Base-by-base conservation (phyloP, 2,113 vertebrate species). In the Cnemophilus loriae region DNA sequence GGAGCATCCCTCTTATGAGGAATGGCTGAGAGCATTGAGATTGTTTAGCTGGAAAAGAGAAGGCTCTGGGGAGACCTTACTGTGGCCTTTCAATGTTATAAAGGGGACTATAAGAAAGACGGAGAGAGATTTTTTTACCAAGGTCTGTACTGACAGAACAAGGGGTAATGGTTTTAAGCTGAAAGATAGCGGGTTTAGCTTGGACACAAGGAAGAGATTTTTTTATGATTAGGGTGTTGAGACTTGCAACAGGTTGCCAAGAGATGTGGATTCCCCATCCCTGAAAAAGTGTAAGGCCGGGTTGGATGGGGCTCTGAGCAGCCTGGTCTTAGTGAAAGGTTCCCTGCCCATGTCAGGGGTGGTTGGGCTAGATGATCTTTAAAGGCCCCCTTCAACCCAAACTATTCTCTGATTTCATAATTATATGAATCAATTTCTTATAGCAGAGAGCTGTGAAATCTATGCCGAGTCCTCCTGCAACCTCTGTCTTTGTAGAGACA, bases 401-500 rank as follows among this genome's bases (percentile, higher is more conserved):
- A 57, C 20, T 26, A 16, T 76, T 77, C 37, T 47, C n/a, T 47
- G 27, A 73, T 84, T 65, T 41, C 42, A 35, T 49, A 55, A 81
- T 87, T 44, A 64, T 41, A 41, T 57, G 27, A 78, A 86, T 84
- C 44, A 28, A 59, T 75, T 53, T 92, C 64, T 86, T 69, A 79
- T 32, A 77, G 52, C 11, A 19, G 71, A 91, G 41, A 33, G 26
- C 53, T 87, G 22, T 73, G 46, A 52, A 94, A 93, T 94, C 49
- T 53, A 67, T 79, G 69, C 53, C 0, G 2, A 78, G 68, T 85
- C 92, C 42, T 89, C 55, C 17, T 73, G 47, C 17, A 78, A 39
- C 78, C 88, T 90, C 21, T 91, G 46, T 61, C 85, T 85, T 76
- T 78, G 53, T 74, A 55, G 96, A 95, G 47, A 79, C 6, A 19